Base-by-base conservation (phyloP, 2,888 invertebrate genomes). In the Acanthosepion esculentum region DNA sequence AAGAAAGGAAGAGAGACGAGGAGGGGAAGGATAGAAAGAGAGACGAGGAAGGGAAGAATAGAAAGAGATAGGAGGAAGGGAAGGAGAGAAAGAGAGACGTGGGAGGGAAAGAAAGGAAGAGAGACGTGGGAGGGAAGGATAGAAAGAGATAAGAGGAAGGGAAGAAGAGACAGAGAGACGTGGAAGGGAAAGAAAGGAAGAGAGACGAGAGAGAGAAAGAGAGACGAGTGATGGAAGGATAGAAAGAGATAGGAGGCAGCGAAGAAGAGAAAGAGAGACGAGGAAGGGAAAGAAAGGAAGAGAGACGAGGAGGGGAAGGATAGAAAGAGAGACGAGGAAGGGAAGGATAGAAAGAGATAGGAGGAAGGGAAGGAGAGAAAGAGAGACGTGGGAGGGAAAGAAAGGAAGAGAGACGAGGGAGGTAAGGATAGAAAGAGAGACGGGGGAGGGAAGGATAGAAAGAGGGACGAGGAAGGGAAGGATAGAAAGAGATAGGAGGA, bases 211-310 rank as follows among this genome's bases (percentile, higher is more conserved):
- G 20, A 20, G 20, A 20, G 33, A 15, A 33, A 91, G 33, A 91
- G 91, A 41, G 33, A 41, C 41, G 20, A 29, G 20, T 1, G 20
- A 20, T 1, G 33, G 3, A n/a, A 91, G 0, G 20, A 20, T 5
- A 29, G n/a, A 20, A n/a, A 29, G n/a, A 23, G 41, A 41, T 33
- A 29, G n/a, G n/a, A n/a, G n/a, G n/a, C n/a, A n/a, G n/a, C 8
- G 15, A 0, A 18, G 41, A 3, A n/a, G 18, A 3, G 12, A 29
- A 18, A 33, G 15, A 10, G n/a, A n/a, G n/a, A n/a, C n/a, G n/a
- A 29, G 3, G 1, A 3, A 20, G 3, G 1, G 20, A 20, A 3
- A 1, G 20, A 20, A 0, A 29, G n/a, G 4, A 4, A 29, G n/a
- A 20, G 91, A 41, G n/a, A 18, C 5, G 41, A 41, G 18, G 1